Evolutionary conservation across 2,888 invertebrate genomes (phyloP).

Genomic region (Julus scandinavius): DNA sequence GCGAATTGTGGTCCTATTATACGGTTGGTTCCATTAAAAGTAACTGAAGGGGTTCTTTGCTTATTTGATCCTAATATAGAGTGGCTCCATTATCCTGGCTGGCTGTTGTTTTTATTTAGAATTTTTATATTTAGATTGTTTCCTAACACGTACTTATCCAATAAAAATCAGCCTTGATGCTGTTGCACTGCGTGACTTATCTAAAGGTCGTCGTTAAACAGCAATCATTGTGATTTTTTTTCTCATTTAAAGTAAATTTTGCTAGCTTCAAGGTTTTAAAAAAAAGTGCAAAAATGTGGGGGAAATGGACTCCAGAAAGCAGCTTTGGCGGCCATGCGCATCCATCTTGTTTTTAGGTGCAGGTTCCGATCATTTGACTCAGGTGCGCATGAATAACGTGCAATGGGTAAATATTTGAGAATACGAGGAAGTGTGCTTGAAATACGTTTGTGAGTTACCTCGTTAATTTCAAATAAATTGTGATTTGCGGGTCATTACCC

Average conservation of each 20-base stretch:
- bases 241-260: neutral
- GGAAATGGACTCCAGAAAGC: neutral
- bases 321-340: neutral
- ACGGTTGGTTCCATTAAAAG: too few species aligned
- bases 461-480: constrained; percentile 18
- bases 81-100: too few species aligned
- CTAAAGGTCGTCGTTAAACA: neutral
- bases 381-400: neutral
- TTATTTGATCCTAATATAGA: too few species aligned
- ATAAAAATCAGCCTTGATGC: too few species aligned
- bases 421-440: constrained; percentile 7
- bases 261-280: neutral
- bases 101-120: too few species aligned
- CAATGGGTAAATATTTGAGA: neutral
- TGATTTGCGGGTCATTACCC: neutral
- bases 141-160: too few species aligned
- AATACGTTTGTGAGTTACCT: neutral
- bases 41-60: too few species aligned
- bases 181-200: neutral
- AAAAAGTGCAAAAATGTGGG: neutral
- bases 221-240: neutral
- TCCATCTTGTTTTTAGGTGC: neutral
- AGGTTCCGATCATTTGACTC: too few species aligned
- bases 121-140: too few species aligned
- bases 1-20: too few species aligned